These are phyloP conservation scores for Aphodius granarius DNA, from an alignment of 2,888 invertebrate genomes.

Conservation along the genomic window DNA sequence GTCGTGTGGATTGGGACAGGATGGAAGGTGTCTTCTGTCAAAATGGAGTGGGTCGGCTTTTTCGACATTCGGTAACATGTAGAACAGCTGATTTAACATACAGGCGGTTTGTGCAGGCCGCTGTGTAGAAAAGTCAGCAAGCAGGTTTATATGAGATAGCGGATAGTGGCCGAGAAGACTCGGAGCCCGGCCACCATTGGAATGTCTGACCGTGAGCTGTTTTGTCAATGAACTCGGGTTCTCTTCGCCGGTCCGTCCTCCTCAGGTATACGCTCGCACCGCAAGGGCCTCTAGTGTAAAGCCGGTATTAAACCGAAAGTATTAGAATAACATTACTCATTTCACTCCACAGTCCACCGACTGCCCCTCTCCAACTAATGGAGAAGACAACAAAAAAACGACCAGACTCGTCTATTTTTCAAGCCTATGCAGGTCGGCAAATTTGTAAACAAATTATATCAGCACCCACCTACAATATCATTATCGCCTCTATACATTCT, in stretches of 20 bases:
- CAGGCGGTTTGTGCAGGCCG: conserved; percentile 25
- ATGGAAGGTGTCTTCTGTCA: conserved; percentile 9
- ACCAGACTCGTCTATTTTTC: neutral
- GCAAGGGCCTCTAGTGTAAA: neutral
- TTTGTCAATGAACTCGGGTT: conserved; percentile 41
- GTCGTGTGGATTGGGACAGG: conserved; percentile 2
- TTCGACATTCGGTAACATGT: conserved; percentile 14
- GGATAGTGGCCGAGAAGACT: conserved; percentile 31
- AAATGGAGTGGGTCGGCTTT: conserved; percentile 4
- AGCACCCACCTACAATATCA: neutral
- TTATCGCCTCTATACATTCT: neutral
- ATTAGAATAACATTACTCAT: conserved; percentile 30
- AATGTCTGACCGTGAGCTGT: conserved; percentile 40
- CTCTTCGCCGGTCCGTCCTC: neutral
- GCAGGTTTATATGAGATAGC: conserved; percentile 34
- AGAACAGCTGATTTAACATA: conserved; percentile 29
- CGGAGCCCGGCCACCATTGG: conserved; percentile 30
- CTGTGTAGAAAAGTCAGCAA: conserved; percentile 28
- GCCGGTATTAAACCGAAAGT: conserved; percentile 8
- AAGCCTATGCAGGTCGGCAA: neutral
- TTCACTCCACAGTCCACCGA: conserved; percentile 4
- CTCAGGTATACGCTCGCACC: neutral
- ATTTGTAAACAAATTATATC: neutral
- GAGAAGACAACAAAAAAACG: neutral
- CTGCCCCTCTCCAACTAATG: neutral